Conservation (phyloP, 1,140 invertebrate species). For the Tetramorium parvispinum region DNA sequence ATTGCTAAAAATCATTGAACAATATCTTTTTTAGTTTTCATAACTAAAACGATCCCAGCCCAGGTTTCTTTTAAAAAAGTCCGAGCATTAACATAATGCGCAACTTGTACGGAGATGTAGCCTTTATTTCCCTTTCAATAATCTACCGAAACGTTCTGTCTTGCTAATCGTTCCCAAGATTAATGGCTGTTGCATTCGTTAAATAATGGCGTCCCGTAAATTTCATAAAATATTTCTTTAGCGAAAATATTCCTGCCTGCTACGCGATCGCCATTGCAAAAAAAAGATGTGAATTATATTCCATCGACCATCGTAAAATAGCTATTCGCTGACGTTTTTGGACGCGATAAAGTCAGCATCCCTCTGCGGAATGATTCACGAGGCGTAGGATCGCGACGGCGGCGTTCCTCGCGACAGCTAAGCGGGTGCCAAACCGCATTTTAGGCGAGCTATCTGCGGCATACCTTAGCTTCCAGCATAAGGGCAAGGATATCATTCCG, state of each 20-base stretch:
- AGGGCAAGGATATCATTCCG: constrained; percentile 65
- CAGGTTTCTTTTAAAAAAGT: not conserved
- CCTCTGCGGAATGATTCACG: constrained; percentile 26
- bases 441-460: constrained; percentile 71
- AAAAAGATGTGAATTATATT: not conserved
- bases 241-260: not conserved
- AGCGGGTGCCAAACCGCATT: constrained; percentile 72
- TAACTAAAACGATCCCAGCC: not conserved
- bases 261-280: not conserved
- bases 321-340: not conserved
- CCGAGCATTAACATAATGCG: constrained; percentile 13
- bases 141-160: not conserved
- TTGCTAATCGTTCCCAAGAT: not conserved
- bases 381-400: constrained; percentile 19
- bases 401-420: constrained; percentile 62
- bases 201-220: not conserved
- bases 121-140: not conserved
- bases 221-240: not conserved
- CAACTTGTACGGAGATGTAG: not conserved
- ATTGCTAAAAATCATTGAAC: not conserved
- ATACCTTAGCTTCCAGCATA: constrained; percentile 66
- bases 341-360: constrained; percentile 30
- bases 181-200: constrained; percentile 1
- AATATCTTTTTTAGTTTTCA: not conserved
- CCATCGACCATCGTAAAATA: not conserved